Base-by-base conservation (phyloP, 1,140 invertebrate genomes). In the Drosophila nebulosa region DNA sequence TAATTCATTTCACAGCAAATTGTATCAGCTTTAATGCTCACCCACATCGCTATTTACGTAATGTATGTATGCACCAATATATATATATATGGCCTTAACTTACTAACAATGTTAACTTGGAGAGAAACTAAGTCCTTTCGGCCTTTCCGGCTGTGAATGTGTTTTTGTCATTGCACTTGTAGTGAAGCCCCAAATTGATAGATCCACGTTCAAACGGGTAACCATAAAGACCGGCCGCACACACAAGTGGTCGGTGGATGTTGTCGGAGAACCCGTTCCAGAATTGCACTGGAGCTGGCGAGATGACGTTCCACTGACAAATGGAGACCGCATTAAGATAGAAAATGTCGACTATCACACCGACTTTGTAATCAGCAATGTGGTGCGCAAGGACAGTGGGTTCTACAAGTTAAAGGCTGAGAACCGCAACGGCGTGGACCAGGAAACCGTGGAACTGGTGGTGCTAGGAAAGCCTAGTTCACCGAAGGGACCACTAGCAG, bases 181-280 rank as follows among this genome's bases (percentile, higher is more conserved):
- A 97, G 96, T 98, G 76, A 98, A 98, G 93, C 98, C 98, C 70
- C 95, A 96, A 85, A 99, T 99, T 91, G 97, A 98, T 83, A 94
- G 97, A 74, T 95, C 95, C 70, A 98, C 96, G 76, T 95, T 98
- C 92, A 97, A 97, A 89, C 94, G 95, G 4, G 91, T 98, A 0
- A 95, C 95, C 0, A 94, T 98, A 7, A 99, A 99, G 92, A 96
- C 97, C 67, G 98, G 98, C 79, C 94, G 97, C 69, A 97, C 96
- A 4, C 96, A 98, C 91, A 98, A 97, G 91, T 98, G 97, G 96
- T 95, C 97, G 16, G 97, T 98, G 2, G 97, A 98, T 91, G 95
- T 98, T 36, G 94, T 91, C 71, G 97, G 97, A 85, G 97, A 99
- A 93, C 97, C 97, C 16, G 93, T 96, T 78, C 97, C 97, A 85